Percentiles rank a stretch among this genome's conserved stretches.
phyloP scores from a whole-genome alignment of 2,888 invertebrate species.

The Drosophila infuscata region DNA sequence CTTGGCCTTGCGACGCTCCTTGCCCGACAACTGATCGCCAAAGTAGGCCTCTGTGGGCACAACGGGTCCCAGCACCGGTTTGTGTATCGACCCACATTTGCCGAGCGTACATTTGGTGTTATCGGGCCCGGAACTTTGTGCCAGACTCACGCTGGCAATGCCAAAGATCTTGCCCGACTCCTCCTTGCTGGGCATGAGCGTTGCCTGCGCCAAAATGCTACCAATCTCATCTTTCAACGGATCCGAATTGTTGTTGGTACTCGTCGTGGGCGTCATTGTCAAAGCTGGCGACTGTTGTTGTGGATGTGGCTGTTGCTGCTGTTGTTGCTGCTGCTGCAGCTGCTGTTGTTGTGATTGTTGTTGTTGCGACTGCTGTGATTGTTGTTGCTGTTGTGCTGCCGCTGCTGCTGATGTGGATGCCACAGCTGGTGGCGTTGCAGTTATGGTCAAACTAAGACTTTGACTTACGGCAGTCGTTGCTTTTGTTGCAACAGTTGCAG shows the following conservation, averaged over 20 bases:
- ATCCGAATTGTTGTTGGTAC: constrained; percentile 59
- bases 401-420: constrained; percentile 68
- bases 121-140: constrained; percentile 85
- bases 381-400: constrained; percentile 23
- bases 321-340: constrained; percentile 30
- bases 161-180: constrained; percentile 85
- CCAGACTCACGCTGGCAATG: constrained; percentile 85
- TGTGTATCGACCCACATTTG: constrained; percentile 85
- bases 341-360: constrained; percentile 30
- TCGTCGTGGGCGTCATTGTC: constrained; percentile 17
- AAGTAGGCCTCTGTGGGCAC: constrained; percentile 85
- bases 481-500: constrained; percentile 5
- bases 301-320: constrained; percentile 29
- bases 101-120: constrained; percentile 85
- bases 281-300: constrained; percentile 30
- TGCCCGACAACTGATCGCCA: constrained; percentile 84
- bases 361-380: constrained; percentile 16
- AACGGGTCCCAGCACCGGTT: constrained; percentile 84
- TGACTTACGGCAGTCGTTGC: constrained; percentile 20
- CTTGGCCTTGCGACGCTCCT: constrained; percentile 86
- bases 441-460: constrained; percentile 53
- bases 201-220: constrained; percentile 82
- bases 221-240: constrained; percentile 84
- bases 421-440: constrained; percentile 37
- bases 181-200: constrained; percentile 85